Conservation (phyloP, 2,113 vertebrate genomes). For the Xiphophorus maculatus region DNA sequence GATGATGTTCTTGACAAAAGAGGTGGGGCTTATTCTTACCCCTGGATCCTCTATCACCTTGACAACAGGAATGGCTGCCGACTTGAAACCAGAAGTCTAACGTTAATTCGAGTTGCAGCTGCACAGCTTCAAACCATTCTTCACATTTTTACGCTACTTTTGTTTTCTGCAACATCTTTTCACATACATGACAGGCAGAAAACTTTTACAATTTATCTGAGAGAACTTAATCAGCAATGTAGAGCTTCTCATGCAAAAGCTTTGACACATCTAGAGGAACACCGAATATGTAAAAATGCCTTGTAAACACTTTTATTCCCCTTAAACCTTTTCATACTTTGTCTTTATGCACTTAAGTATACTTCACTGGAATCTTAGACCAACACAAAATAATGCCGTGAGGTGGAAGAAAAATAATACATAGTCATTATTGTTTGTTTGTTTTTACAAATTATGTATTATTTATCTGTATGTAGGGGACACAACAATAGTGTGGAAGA, state of each 20-base stretch:
- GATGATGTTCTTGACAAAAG: constrained; percentile 32
- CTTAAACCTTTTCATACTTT: neutral
- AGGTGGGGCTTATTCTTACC: constrained; percentile 69
- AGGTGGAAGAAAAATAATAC: neutral
- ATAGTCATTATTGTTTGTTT: too few species aligned
- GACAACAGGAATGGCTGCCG: constrained; percentile 74
- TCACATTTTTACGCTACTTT: constrained; percentile 14
- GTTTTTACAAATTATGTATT: too few species aligned
- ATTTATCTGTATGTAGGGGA: neutral
- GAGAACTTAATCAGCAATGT: neutral
- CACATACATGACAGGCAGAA: constrained; percentile 4
- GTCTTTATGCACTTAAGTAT: neutral
- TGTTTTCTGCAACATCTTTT: constrained; percentile 6
- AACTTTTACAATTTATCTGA: constrained; percentile 8
- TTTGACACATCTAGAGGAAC: constrained; percentile 13
- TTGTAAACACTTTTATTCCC: neutral
- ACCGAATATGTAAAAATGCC: constrained; percentile 9
- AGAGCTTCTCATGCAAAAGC: constrained; percentile 36
- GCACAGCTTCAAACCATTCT: constrained; percentile 9
- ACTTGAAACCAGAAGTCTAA: constrained; percentile 76
- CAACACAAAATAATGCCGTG: neutral
- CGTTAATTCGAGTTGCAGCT: constrained; percentile 59
- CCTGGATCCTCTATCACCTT: constrained; percentile 78
- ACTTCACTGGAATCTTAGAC: neutral
- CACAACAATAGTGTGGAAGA: neutral